Evolutionary conservation across 2,113 vertebrate genomes (phyloP).

Genomic region (Amphiprion ocellaris): DNA sequence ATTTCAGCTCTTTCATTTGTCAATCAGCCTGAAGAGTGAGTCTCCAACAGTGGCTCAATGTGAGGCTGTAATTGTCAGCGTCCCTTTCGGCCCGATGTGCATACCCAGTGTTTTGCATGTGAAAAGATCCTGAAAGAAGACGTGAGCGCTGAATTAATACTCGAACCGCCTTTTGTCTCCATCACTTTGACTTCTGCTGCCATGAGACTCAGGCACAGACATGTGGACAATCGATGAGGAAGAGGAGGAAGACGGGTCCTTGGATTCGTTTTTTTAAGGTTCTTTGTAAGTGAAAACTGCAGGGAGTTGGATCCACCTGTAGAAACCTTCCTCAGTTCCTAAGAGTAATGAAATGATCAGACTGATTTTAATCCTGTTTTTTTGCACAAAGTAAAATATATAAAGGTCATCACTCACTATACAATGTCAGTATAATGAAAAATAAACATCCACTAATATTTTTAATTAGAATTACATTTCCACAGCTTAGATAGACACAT

Average conservation of each 20-base stretch:
- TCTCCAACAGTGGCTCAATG: conserved; percentile 64
- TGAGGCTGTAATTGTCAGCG: conserved; percentile 81
- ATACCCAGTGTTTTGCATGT: conserved; percentile 79
- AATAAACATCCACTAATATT: too few species aligned
- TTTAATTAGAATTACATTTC: too few species aligned
- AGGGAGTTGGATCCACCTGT: conserved; percentile 17
- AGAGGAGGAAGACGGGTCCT: conserved; percentile 26
- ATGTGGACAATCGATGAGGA: conserved; percentile 65
- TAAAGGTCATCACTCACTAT: not conserved
- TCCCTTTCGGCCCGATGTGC: conserved; percentile 66
- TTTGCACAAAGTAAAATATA: not conserved
- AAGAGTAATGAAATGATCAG: not conserved
- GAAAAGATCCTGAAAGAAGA: conserved; percentile 79
- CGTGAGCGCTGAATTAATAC: conserved; percentile 77
- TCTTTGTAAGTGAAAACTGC: conserved; percentile 34
- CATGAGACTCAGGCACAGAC: conserved; percentile 62
- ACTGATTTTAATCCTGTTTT: not conserved
- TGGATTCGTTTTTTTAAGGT: conserved; percentile 1
- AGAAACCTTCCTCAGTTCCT: not conserved
- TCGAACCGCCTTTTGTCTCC: conserved; percentile 76
- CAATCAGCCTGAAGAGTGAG: conserved; percentile 79
- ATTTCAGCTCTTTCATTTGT: conserved; percentile 84
- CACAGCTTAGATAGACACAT: too few species aligned
- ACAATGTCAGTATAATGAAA: too few species aligned
- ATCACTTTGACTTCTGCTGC: conserved; percentile 71